These are phyloP conservation scores for Agapostemon virescens DNA, from an alignment of 2,888 invertebrate genomes.

Conservation along the genomic window DNA sequence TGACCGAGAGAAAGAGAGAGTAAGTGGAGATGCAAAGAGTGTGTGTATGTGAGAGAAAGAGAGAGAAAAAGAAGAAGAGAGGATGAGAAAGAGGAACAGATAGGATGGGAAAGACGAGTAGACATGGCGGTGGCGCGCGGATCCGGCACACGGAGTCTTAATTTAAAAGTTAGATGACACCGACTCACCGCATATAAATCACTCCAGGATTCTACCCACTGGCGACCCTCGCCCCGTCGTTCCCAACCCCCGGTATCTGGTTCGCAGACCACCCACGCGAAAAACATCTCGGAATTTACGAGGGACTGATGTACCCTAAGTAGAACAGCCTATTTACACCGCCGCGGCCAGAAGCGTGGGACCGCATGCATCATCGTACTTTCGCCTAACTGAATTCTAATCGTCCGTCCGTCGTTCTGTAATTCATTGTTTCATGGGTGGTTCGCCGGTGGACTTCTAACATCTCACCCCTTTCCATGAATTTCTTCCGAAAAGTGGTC, in stretches of 20 bases:
- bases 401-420: background rate
- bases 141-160: slow-evolving; percentile 59
- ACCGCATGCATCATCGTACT: slow-evolving; percentile 9
- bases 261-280: slow-evolving; percentile 32
- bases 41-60: background rate
- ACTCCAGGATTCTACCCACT: slow-evolving; percentile 57
- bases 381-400: slow-evolving; percentile 9
- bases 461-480: background rate
- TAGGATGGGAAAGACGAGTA: too few species aligned
- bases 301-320: slow-evolving; percentile 8
- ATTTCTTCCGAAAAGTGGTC: background rate
- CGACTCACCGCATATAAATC: slow-evolving; percentile 68
- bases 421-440: background rate
- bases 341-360: slow-evolving; percentile 11
- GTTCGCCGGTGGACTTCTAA: background rate
- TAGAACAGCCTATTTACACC: slow-evolving; percentile 16
- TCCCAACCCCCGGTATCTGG: slow-evolving; percentile 38
- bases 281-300: slow-evolving; percentile 37
- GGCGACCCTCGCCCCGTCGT: slow-evolving; percentile 22
- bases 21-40: background rate
- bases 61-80: background rate
- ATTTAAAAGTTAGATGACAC: slow-evolving; percentile 75
- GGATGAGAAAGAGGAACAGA: background rate
- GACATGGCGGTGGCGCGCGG: slow-evolving; percentile 3
- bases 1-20: background rate